Evolutionary conservation across 2,797 vertebrate species (phyloP).

Genomic region (Galago senegalensis): DNA sequence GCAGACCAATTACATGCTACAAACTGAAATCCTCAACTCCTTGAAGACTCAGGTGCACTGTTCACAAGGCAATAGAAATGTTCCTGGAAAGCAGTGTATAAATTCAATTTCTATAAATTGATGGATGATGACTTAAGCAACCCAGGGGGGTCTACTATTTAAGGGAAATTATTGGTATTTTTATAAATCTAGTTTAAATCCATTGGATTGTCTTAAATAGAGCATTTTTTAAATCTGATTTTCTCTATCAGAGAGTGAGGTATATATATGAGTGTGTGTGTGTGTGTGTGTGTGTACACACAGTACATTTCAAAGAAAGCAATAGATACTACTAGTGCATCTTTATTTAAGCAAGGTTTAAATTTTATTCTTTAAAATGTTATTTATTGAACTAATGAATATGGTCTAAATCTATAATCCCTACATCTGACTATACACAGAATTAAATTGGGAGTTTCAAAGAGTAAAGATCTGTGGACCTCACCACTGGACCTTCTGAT

Average conservation of each 20-base stretch:
- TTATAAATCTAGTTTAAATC: conserved; percentile 43
- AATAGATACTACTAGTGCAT: neutral
- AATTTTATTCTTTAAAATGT: conserved; percentile 19
- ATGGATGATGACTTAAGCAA: neutral
- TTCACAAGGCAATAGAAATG: neutral
- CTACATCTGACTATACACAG: neutral
- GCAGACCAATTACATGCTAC: neutral
- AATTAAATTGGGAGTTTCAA: conserved; percentile 8
- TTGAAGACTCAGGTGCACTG: neutral
- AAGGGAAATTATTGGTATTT: conserved; percentile 39
- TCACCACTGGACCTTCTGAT: neutral
- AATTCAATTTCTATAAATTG: neutral
- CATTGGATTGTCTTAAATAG: conserved; percentile 41
- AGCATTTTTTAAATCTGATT: conserved; percentile 19
- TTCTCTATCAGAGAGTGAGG: conserved; percentile 24
- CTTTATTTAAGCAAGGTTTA: conserved; percentile 39
- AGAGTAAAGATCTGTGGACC: neutral
- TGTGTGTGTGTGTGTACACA: neutral
- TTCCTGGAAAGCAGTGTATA: conserved; percentile 8
- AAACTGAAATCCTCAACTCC: neutral
- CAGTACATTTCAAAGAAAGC: conserved; percentile 15
- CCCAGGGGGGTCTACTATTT: neutral
- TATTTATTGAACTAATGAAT: conserved; percentile 38
- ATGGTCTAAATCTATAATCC: neutral
- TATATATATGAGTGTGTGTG: neutral